Percentiles rank a stretch among this genome's conserved stretches.
phyloP scores from a whole-genome alignment of 2,113 vertebrate genomes.

The pig (Sus scrofa) region T2T-Sscrofa CM000825.6:112450501-112451000 shows the following conservation, averaged over 20 bases:
- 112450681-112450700: too few species aligned
- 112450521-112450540: too few species aligned
- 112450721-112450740: background rate
- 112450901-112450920: background rate
- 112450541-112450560: too few species aligned
- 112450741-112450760: background rate
- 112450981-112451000: background rate
- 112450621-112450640: too few species aligned
- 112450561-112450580: background rate
- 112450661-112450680: too few species aligned
- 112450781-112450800: too few species aligned
- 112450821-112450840: too few species aligned
- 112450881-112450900: background rate
- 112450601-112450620: background rate
- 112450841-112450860: too few species aligned
- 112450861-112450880: background rate
- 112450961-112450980: background rate
- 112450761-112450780: background rate
- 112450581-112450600: background rate
- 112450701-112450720: background rate
- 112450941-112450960: background rate
- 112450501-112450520: too few species aligned
- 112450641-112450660: too few species aligned
- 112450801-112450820: too few species aligned
- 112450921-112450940: background rate